Evolutionary conservation across 53 echinoderm and acorn worm species (phyloP), one percentile per base, ranked within the genome.

Genomic region (Pentamera pediparva): DNA sequence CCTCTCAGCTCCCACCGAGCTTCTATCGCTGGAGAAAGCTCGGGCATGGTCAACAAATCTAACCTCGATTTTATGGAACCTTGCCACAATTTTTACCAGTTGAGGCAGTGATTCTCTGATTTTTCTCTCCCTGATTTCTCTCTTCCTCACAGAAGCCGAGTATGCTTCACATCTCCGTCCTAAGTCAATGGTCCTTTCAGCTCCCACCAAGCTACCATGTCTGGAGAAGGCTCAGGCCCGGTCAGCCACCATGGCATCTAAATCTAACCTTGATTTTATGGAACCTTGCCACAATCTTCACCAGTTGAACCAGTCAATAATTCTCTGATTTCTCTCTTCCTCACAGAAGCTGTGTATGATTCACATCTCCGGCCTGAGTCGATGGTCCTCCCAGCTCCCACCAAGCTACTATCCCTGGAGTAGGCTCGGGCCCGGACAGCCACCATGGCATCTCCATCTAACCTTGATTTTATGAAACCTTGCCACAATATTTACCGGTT

Each of bases 21-120:
- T 95, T 6, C 87, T 95, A 9, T 95, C 96, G 1, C 67, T 95
- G n/a, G 96, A 91, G 74, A 90, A 95, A 72, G 90, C 96, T 31
- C 59, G 85, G 53, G 90, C 96, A 0, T 70, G 96, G 12, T 84
- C 82, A 3, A 83, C 78, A 25, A n/a, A n/a, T n/a, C n/a, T n/a
- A n/a, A n/a, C n/a, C n/a, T n/a, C n/a, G n/a, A n/a, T n/a, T n/a
- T n/a, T n/a, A n/a, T n/a, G n/a, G n/a, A n/a, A n/a, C n/a, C n/a
- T n/a, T n/a, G n/a, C n/a, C n/a, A n/a, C n/a, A n/a, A n/a, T n/a
- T n/a, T n/a, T n/a, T n/a, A n/a, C n/a, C n/a, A n/a, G n/a, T n/a
- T n/a, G n/a, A n/a, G n/a, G n/a, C n/a, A n/a, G n/a, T n/a, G n/a
- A n/a, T n/a, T n/a, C n/a, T n/a, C n/a, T n/a, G n/a, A n/a, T n/a